Evolutionary conservation across 2,113 vertebrate species (phyloP).

Genomic region (Dendropsophus ebraccatus): DNA sequence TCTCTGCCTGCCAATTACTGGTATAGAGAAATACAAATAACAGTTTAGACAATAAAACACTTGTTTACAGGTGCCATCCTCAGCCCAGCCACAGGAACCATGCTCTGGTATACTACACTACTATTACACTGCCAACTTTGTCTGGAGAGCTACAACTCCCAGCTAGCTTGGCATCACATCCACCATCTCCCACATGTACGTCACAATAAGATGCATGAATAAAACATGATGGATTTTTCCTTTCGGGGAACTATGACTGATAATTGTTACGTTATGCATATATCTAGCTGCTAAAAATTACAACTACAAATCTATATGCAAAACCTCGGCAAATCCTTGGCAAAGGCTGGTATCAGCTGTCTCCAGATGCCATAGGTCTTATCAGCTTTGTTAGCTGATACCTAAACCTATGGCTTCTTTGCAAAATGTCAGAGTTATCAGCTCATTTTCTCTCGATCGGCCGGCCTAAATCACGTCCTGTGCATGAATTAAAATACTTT

Average conservation of each 20-base stretch:
- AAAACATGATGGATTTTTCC: background rate
- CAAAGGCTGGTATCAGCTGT: background rate
- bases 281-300: background rate
- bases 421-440: background rate
- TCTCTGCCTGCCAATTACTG: too few relatives aligned
- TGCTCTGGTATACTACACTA: too few relatives aligned
- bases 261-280: background rate
- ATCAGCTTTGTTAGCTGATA: background rate
- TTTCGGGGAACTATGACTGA: background rate
- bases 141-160: too few relatives aligned
- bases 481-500: constrained; percentile 35
- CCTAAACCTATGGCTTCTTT: background rate
- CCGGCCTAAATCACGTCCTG: background rate
- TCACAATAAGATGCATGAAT: background rate
- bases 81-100: too few relatives aligned
- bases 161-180: too few relatives aligned
- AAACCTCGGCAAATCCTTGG: background rate
- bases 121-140: too few relatives aligned
- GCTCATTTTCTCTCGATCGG: background rate
- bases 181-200: too few relatives aligned
- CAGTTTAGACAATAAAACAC: too few relatives aligned
- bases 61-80: too few relatives aligned
- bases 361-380: background rate
- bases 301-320: background rate
- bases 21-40: too few relatives aligned